Evolutionary conservation across 2,888 invertebrate species (phyloP), one percentile per base, ranked within the genome.

Genomic region (Epirrita christyi): DNA sequence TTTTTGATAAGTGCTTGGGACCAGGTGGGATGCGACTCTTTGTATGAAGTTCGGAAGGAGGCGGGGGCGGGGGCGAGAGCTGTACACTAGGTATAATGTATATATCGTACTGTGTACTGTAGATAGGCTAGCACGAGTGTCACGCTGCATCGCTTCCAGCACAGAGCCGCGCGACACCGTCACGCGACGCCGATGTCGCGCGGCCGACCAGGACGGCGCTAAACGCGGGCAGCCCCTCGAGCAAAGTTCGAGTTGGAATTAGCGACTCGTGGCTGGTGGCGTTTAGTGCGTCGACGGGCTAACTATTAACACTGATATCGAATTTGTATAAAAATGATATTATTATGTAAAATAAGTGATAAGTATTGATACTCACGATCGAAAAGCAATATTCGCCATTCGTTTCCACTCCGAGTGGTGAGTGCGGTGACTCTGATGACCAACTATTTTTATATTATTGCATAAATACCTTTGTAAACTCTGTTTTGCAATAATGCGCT

Each of bases 371-470:
- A 70, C 62, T 70, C 66, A 67, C 66, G 59, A 59, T 68, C 64
- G 62, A 67, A 60, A 67, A 71, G 75, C 77, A 70, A 73, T 74
- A 73, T 60, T 68, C 68, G 66, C 56, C 68, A 62, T 70, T 65
- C 57, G 54, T 61, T 67, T 63, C 56, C 61, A 50, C 54, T 61
- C 27, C 44, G 43, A 50, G 6, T 32, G 9, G 4, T 2, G 32
- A 32, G 36, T 21, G 44, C 11, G 37, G 56, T 63, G 38, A 71
- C 71, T 66, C 67, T 69, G 71, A 71, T 72, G 80, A 81, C 80
- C 80, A 81, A 81, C 60, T 78, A 76, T 73, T 77, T 76, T 72
- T 70, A 72, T 75, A 74, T 69, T 49, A 62, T 61, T 68, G 71
- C 70, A 59, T 49, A 59, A n/a, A 38, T 48, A 21, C 21, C 21